Base-by-base conservation (phyloP, 2,797 vertebrate genomes). In the Darevskia nairensis region DNA sequence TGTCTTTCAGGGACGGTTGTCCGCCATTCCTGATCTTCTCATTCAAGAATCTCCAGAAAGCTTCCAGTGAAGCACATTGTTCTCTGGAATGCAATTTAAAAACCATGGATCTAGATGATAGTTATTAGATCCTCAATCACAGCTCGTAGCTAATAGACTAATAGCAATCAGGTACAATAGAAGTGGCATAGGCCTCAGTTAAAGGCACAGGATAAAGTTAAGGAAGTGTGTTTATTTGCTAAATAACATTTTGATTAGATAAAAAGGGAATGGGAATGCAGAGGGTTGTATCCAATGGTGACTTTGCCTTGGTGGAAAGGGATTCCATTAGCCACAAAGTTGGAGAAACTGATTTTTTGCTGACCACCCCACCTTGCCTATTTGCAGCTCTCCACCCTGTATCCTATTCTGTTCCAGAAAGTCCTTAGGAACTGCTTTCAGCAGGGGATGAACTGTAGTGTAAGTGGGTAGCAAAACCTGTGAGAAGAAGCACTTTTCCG, bases 101-200 rank as follows among this genome's bases (percentile, higher is more conserved):
- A 80, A 61, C 35, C 46, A 25, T 29, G 4, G 15, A 29, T 8
- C 39, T 75, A 64, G 32, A 23, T 23, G 39, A 50, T 64, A 32
- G 46, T 78, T 46, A n/a, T 1, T 39, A 27, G 59, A 3, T 4
- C 10, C 21, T 50, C 76, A 59, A 21, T n/a, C 15, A 8, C 92
- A 92, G 84, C 83, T 91, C 94, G 92, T 94, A 92, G 91, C 94
- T 93, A 93, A 9, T 68, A 93, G 92, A 92, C 93, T 92, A 94
- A 94, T 86, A 95, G 90, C 93, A 94, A 92, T 94, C 61, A 27
- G n/a, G 50, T 39, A 21, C 29, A 55, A 69, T 94, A 93, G 78
- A 94, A 93, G 94, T 94, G 91, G 88, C 93, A 90, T 92, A 92
- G 93, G 66, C n/a, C 86, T 93, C 68, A 84, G 90, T 71, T 75